phyloP scores from a whole-genome alignment of 2,888 invertebrate species.

The Spisula solida region DNA sequence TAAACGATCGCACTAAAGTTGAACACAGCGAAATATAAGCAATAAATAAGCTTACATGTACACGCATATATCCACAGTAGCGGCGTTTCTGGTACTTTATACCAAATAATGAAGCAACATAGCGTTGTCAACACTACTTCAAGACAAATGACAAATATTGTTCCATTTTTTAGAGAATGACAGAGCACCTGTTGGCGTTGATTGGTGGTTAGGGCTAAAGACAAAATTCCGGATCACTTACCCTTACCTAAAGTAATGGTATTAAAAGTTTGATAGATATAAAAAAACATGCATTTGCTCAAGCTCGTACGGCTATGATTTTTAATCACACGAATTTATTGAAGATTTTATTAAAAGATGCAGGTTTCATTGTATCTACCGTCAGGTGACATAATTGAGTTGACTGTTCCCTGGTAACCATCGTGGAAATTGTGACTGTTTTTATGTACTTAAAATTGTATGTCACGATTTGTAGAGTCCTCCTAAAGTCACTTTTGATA shows the following conservation, averaged over 20 bases:
- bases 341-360: no score
- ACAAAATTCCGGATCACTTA: not conserved
- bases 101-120: not conserved
- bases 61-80: not conserved
- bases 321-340: no score
- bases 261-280: no score
- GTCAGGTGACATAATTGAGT: no score
- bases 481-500: no score
- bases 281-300: no score
- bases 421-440: no score
- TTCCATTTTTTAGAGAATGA: not conserved
- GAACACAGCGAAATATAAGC: not conserved
- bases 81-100: not conserved
- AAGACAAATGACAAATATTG: conserved; percentile 3
- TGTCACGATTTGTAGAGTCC: no score
- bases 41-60: not conserved
- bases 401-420: no score
- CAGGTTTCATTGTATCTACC: no score
- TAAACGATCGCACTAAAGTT: conserved; percentile 10
- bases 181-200: conserved; percentile 10
- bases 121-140: not conserved
- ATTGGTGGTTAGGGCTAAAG: conserved; percentile 16
- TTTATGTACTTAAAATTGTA: no score
- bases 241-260: not conserved
- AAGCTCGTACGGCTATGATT: no score